phyloP scores from a whole-genome alignment of 2,888 invertebrate genomes.

The Galerucella pusilla region DNA sequence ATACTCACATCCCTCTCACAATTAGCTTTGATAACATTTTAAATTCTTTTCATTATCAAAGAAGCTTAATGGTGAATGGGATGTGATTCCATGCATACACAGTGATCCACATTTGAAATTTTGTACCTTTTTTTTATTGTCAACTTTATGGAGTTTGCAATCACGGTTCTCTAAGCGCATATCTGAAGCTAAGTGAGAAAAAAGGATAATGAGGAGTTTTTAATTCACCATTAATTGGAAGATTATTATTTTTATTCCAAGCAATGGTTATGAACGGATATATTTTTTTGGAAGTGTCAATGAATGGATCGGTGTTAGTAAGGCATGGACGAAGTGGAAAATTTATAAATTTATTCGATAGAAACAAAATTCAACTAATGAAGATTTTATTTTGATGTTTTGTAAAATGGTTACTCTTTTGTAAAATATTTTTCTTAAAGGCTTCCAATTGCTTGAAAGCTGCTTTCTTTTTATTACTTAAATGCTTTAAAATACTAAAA shows the following conservation, averaged over 20 bases:
- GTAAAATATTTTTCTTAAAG: too few relatives aligned
- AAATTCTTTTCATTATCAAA: slow-evolving; percentile 2
- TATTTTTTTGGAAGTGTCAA: slow-evolving; percentile 17
- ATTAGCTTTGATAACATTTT: slow-evolving; percentile 42
- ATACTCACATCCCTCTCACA: slow-evolving; percentile 49
- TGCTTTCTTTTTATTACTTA: too few relatives aligned
- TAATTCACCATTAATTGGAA: slow-evolving; percentile 19
- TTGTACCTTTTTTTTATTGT: slow-evolving; percentile 29
- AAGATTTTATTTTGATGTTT: neutral
- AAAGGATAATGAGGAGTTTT: slow-evolving; percentile 21
- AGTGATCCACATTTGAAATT: slow-evolving; percentile 44
- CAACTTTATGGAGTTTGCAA: slow-evolving; percentile 48
- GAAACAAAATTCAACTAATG: neutral
- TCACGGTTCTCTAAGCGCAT: slow-evolving; percentile 47
- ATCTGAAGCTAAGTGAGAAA: slow-evolving; percentile 36
- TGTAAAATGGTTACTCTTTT: too few relatives aligned
- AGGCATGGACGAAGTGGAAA: neutral
- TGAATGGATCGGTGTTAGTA: slow-evolving; percentile 24
- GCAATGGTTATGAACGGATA: slow-evolving; percentile 6
- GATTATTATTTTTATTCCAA: neutral
- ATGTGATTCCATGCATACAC: slow-evolving; percentile 57
- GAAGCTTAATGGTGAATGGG: slow-evolving; percentile 22
- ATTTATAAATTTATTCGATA: neutral
- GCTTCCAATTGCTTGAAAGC: too few relatives aligned
- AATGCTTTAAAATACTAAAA: too few relatives aligned